A percentile compares a stretch with the other conserved stretches of the same genome.
Evolutionary conservation across 2,797 vertebrate species (phyloP).

Genomic region (Leptatherina wallacei): DNA sequence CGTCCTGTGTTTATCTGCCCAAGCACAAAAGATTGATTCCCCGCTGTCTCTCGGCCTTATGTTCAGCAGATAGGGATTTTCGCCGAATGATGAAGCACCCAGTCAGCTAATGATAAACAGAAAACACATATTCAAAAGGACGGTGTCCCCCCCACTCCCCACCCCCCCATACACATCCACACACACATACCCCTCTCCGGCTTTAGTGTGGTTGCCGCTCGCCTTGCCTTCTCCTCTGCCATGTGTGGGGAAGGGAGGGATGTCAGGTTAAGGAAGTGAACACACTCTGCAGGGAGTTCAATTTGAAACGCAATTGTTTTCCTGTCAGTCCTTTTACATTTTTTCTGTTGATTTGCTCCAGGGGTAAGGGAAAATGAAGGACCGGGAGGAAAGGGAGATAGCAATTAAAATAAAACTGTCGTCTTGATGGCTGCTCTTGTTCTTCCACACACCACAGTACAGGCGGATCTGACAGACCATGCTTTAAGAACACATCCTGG

Average conservation of each 20-base stretch:
- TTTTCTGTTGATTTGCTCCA: conserved; percentile 86
- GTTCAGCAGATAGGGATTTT: conserved; percentile 89
- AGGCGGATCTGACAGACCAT: conserved; percentile 80
- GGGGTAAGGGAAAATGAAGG: conserved; percentile 89
- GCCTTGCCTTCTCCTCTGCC: conserved; percentile 76
- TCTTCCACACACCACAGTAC: conserved; percentile 73
- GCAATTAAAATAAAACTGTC: conserved; percentile 87
- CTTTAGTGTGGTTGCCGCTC: conserved; percentile 75
- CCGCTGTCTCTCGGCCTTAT: conserved; percentile 88
- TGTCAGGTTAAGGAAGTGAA: conserved; percentile 89
- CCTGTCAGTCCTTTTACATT: conserved; percentile 86
- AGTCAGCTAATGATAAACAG: conserved; percentile 87
- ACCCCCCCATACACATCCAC: no score
- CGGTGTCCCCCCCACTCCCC: conserved; percentile 64
- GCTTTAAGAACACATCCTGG: conserved; percentile 83
- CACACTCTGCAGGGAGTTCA: conserved; percentile 87
- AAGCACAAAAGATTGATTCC: conserved; percentile 93
- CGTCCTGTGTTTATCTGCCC: conserved; percentile 89
- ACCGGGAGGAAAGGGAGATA: conserved; percentile 82
- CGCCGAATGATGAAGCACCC: conserved; percentile 87
- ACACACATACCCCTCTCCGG: conserved; percentile 44
- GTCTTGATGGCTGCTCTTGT: conserved; percentile 85
- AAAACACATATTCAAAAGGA: conserved; percentile 90
- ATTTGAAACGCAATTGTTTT: conserved; percentile 89
- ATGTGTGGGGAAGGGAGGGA: conserved; percentile 82